Evolutionary conservation across 2,797 vertebrate species (phyloP).

Genomic region (Neostethus bicornis): DNA sequence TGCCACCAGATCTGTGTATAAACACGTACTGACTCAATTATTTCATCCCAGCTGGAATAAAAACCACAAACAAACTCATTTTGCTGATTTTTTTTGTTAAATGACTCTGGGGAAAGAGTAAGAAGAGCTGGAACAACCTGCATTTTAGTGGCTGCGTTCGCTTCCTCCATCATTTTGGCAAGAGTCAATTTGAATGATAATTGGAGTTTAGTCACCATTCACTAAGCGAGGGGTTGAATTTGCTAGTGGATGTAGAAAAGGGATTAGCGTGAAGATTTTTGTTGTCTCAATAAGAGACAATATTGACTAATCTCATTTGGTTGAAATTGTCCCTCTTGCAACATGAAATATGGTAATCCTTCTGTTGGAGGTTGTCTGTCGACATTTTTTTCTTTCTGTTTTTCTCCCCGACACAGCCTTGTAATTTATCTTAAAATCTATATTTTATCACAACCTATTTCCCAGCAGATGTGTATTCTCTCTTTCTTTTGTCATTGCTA

Average conservation of each 20-base stretch:
- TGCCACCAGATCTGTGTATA: conserved; percentile 42
- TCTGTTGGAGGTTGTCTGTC: conserved; percentile 20
- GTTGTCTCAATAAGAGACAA: conserved; percentile 33
- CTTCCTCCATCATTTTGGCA: conserved; percentile 57
- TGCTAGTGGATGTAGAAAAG: conserved; percentile 21
- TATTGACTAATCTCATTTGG: conserved; percentile 46
- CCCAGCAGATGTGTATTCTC: too few relatives aligned
- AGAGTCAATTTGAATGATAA: conserved; percentile 63
- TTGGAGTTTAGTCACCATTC: conserved; percentile 40
- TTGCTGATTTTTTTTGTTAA: conserved; percentile 25
- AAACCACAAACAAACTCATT: conserved; percentile 41
- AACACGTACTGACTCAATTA: conserved; percentile 55
- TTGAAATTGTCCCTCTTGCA: conserved; percentile 43
- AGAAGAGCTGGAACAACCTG: conserved; percentile 55
- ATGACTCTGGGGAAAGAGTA: conserved; percentile 40
- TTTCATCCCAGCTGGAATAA: conserved; percentile 48
- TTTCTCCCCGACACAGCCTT: too few relatives aligned
- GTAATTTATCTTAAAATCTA: too few relatives aligned
- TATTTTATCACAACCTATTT: too few relatives aligned
- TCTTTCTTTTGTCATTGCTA: too few relatives aligned
- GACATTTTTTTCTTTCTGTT: conserved; percentile 28
- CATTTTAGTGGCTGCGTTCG: conserved; percentile 38
- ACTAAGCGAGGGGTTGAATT: conserved; percentile 26
- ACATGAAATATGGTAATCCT: conserved; percentile 13
- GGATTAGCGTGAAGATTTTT: conserved; percentile 3